Evolutionary conservation across 2,113 vertebrate genomes (phyloP).

Genomic region (Elgaria multicarinata): DNA sequence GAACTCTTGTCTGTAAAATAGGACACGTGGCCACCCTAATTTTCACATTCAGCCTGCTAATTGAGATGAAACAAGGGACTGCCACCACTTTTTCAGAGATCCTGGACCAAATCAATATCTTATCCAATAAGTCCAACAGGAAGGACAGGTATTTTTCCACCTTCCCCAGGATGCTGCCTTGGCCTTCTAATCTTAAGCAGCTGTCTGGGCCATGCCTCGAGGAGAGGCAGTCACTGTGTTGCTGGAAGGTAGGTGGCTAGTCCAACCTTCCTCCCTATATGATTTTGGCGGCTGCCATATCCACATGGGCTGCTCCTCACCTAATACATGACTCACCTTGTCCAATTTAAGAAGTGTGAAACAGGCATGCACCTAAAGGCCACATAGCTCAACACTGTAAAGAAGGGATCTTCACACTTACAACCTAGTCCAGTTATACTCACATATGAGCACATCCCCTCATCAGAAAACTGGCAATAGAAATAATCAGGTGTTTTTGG

Average conservation of each 20-base stretch:
- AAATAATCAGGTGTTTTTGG: background rate
- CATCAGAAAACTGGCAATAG: background rate
- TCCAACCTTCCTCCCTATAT: too few species aligned
- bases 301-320: too few species aligned
- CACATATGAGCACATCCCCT: background rate
- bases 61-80: background rate
- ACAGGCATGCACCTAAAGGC: background rate
- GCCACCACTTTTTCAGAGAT: background rate
- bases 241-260: too few species aligned
- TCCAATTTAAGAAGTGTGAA: background rate
- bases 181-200: too few species aligned
- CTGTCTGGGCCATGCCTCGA: too few species aligned
- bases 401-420: background rate
- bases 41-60: background rate
- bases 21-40: background rate
- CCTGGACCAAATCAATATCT: background rate
- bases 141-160: too few species aligned
- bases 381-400: background rate
- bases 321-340: background rate
- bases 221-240: too few species aligned
- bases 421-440: background rate
- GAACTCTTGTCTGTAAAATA: background rate
- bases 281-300: background rate
- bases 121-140: too few species aligned
- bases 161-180: too few species aligned